These are phyloP conservation scores for Rhynchonycteris naso DNA, from an alignment of 2,797 vertebrate genomes.

Conservation along the genomic window DNA sequence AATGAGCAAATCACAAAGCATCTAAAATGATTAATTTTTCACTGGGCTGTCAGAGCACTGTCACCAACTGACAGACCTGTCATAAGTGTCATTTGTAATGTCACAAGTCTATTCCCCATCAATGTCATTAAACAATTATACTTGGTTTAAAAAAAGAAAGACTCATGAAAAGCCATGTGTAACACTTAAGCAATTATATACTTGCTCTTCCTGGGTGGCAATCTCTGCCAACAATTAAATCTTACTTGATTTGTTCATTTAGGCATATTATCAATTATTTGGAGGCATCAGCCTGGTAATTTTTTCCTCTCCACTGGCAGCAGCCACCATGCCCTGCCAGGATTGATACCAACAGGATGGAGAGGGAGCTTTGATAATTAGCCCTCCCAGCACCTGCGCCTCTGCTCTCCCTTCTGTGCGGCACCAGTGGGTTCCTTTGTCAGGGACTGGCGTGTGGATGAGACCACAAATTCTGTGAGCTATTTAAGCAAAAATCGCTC, in stretches of 20 bases:
- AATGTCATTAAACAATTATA: conserved; percentile 87
- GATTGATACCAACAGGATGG: conserved; percentile 18
- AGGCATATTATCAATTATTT: conserved; percentile 85
- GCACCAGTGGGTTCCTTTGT: conserved; percentile 29
- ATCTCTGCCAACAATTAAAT: conserved; percentile 76
- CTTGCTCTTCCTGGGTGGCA: conserved; percentile 78
- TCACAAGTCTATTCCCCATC: conserved; percentile 87
- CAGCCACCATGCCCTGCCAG: accelerated
- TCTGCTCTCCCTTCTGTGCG: neutral
- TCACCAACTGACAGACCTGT: conserved; percentile 86
- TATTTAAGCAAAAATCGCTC: conserved; percentile 61
- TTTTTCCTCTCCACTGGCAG: conserved; percentile 67
- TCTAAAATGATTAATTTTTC: conserved; percentile 88
- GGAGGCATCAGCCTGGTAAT: conserved; percentile 68
- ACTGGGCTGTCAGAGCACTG: conserved; percentile 85
- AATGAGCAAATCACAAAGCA: conserved; percentile 85
- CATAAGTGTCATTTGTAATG: conserved; percentile 87
- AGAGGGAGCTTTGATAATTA: conserved; percentile 47
- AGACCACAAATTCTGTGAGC: conserved; percentile 55
- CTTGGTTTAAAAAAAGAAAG: conserved; percentile 76
- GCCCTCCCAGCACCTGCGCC: neutral
- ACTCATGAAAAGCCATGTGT: conserved; percentile 10
- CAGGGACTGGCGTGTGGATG: conserved; percentile 34
- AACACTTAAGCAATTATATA: conserved; percentile 81
- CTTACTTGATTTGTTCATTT: conserved; percentile 79